These are phyloP conservation scores for Apodemia zela DNA, from an alignment of 2,888 invertebrate genomes.

Conservation along the genomic window DNA sequence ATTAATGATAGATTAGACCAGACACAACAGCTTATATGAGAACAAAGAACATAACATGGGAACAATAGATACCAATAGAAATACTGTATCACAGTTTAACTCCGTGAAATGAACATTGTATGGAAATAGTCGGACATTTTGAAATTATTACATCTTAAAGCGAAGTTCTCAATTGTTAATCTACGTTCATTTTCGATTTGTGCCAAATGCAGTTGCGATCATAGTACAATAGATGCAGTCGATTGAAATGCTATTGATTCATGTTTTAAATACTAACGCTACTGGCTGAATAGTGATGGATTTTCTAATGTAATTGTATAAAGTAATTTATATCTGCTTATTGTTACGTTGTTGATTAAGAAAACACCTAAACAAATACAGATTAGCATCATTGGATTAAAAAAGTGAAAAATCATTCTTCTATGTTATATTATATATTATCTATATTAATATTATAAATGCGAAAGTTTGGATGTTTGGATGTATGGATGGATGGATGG, in stretches of 20 bases:
- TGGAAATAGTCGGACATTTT: constrained; percentile 34
- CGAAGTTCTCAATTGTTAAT: constrained; percentile 67
- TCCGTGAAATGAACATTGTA: constrained; percentile 33
- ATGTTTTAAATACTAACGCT: constrained; percentile 27
- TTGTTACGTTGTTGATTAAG: no score
- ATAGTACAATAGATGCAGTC: constrained; percentile 64
- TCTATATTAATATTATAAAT: no score
- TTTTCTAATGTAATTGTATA: no score
- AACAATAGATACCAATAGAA: constrained; percentile 28
- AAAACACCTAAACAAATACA: no score
- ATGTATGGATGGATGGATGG: no score
- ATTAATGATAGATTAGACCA: no score
- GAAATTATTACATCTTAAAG: constrained; percentile 54
- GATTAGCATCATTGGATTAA: no score
- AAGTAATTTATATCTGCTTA: no score
- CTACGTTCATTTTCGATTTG: constrained; percentile 72
- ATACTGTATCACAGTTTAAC: constrained; percentile 29
- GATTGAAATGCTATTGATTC: constrained; percentile 40
- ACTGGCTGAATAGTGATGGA: constrained; percentile 12
- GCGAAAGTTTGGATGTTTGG: no score
- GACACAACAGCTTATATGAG: not conserved
- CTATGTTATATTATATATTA: no score
- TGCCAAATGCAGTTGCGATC: constrained; percentile 57
- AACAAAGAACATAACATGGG: constrained; percentile 14
- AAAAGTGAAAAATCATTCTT: no score